Base-by-base conservation (phyloP, 23 tunicate genomes). In the Oikopleura albicans region DNA sequence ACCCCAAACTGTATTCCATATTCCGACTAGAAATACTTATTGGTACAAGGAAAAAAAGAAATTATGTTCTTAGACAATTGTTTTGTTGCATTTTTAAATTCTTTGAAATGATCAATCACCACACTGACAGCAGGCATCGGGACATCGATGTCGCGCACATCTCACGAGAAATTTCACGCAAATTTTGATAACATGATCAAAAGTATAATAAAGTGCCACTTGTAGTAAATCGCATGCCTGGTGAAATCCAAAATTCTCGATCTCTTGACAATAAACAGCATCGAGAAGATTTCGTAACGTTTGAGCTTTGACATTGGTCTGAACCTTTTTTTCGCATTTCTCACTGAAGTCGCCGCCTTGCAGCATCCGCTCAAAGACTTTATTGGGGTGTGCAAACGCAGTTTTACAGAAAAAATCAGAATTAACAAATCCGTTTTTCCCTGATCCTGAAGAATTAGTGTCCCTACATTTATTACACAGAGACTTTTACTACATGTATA, bases 201-300 rank as follows among this genome's bases (percentile, higher is more conserved):
- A 71, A 12, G 28, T 29, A 37, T 71, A 71, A 29, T 71, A 71
- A 29, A 71, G 79, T 29, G 79, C 79, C 27, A 29, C 35, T 71
- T 71, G 79, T 2, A 71, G 37, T 29, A 71, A 71, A 29, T 71
- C 79, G 37, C 79, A 71, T 12, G 79, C 79, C 37, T 71, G 79
- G 37, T 16, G 27, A 29, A 71, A 71, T 4, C 34, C 35, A 16
- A 71, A 71, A 27, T 34, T 12, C 35, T 16, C 27, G 4, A 71
- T 2, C 28, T 71, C 79, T 71, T 71, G 79, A 31, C 79, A 71
- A 29, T 71, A 71, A 71, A 71, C 79, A 71, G 79, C 79, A 29
- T 71, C 79, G 34, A 71, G 79, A 2, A 71, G 79, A 71, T 71
- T 71, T 71, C 79, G 79, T 16, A 71, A 29, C 28, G 79, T 71